phyloP scores from a whole-genome alignment of 2,113 vertebrate genomes.

The Micronycteris hirsuta region DNA sequence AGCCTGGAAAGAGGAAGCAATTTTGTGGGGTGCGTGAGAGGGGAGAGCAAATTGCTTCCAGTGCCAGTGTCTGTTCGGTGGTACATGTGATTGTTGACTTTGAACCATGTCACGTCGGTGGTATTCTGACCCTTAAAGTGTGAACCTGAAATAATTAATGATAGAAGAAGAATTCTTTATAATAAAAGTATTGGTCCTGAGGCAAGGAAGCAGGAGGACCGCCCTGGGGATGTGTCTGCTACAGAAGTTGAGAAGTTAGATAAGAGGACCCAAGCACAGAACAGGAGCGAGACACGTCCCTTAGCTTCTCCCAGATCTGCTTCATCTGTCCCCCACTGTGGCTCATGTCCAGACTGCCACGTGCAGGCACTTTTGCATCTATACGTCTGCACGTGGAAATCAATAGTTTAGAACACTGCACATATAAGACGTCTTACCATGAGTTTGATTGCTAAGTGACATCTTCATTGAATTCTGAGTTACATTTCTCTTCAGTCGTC shows the following conservation, averaged over 20 bases:
- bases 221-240: not conserved
- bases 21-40: not conserved
- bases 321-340: not conserved
- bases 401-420: not conserved
- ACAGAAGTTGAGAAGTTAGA: not conserved
- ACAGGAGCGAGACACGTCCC: not conserved
- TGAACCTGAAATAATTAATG: conserved; percentile 5
- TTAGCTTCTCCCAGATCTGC: not conserved
- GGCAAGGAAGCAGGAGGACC: not conserved
- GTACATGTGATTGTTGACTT: not conserved
- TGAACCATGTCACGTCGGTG: not conserved
- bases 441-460: not conserved
- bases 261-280: not conserved
- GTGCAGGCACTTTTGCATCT: not conserved
- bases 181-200: not conserved
- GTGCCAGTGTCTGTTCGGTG: not conserved
- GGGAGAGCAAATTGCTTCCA: not conserved
- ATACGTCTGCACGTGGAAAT: not conserved
- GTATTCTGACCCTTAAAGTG: not conserved
- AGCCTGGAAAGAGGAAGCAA: not conserved
- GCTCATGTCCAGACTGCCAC: not conserved
- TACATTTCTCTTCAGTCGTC: not conserved
- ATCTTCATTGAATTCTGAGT: not conserved
- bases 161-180: not conserved
- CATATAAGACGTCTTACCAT: not conserved